A percentile compares a stretch with the other conserved stretches of the same genome.
phyloP scores from a whole-genome alignment of 2,113 vertebrate genomes.

The Labeo rohita region DNA sequence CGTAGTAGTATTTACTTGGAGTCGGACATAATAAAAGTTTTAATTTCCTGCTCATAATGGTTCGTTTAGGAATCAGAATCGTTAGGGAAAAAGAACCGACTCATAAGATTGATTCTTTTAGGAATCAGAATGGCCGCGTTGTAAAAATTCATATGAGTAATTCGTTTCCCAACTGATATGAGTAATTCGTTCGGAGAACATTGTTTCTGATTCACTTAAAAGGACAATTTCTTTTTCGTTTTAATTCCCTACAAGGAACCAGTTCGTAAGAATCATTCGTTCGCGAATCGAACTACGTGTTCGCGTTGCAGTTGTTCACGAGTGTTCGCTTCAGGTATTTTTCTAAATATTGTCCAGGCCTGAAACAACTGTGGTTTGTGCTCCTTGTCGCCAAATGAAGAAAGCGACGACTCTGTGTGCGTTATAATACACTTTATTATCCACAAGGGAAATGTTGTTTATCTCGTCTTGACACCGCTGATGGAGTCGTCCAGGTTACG shows the following conservation, averaged over 20 bases:
- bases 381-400: conserved; percentile 42
- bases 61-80: not conserved
- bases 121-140: no score
- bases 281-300: not conserved
- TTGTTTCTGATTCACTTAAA: not conserved
- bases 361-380: not conserved
- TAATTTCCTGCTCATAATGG: not conserved
- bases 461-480: conserved; percentile 38
- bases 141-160: no score
- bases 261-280: not conserved
- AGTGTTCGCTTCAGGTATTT: not conserved
- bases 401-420: conserved; percentile 9
- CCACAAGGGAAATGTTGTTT: conserved; percentile 45
- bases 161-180: no score
- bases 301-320: not conserved
- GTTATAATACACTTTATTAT: conserved; percentile 43
- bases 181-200: not conserved
- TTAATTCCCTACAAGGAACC: not conserved
- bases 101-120: no score
- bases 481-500: conserved; percentile 24
- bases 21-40: no score
- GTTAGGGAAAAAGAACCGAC: no score
- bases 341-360: not conserved
- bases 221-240: not conserved
- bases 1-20: no score